Evolutionary conservation across 2,797 vertebrate species (phyloP).

Genomic region (Onychomys arenicola): DNA sequence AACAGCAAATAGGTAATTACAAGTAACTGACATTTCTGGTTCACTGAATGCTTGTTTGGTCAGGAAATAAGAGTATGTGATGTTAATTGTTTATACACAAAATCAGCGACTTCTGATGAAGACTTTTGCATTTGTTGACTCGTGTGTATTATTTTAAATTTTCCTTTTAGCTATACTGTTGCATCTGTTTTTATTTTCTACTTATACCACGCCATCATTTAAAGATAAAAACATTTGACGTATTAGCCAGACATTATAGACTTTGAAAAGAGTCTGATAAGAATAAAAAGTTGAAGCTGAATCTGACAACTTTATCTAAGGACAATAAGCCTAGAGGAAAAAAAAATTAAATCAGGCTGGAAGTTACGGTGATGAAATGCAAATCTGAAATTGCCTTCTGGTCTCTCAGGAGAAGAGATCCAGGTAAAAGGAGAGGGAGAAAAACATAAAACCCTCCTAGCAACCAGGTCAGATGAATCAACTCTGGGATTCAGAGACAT

Average conservation of each 20-base stretch:
- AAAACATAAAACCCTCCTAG: background rate
- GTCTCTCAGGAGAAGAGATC: slow-evolving; percentile 60
- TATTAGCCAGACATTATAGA: background rate
- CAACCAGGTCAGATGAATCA: background rate
- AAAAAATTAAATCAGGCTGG: slow-evolving; percentile 59
- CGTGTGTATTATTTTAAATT: background rate
- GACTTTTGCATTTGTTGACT: background rate
- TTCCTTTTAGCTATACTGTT: background rate
- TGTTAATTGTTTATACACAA: background rate
- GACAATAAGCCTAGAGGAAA: slow-evolving; percentile 62
- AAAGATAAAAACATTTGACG: slow-evolving; percentile 41
- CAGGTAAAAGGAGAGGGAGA: slow-evolving; percentile 3
- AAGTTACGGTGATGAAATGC: slow-evolving; percentile 66
- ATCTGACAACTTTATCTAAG: slow-evolving; percentile 41
- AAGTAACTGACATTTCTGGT: background rate
- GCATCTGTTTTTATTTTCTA: background rate
- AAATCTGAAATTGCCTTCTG: slow-evolving; percentile 71
- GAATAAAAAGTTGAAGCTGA: slow-evolving; percentile 19
- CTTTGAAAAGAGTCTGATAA: slow-evolving; percentile 31
- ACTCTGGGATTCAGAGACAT: background rate
- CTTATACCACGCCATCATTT: background rate
- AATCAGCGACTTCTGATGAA: background rate
- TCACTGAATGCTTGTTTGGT: background rate
- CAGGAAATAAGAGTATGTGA: background rate
- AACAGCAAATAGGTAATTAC: background rate